Conservation (phyloP, 1,140 invertebrate genomes). For the Apolygus lucorum region DNA sequence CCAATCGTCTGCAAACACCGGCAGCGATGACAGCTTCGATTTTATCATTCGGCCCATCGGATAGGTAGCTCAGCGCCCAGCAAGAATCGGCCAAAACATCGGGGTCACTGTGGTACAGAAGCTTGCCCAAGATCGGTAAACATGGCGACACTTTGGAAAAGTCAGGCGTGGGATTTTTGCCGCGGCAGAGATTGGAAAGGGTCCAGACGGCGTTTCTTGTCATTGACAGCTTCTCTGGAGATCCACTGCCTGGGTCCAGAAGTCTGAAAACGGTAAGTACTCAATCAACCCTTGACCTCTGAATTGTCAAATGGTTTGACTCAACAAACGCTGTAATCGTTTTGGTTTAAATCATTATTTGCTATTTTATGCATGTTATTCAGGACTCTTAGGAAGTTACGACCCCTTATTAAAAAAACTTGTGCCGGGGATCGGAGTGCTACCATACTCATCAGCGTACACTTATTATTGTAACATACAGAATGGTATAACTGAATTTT, state of each 20-base stretch:
- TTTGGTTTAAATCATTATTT: no score
- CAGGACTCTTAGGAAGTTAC: no score
- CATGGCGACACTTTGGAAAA: conserved; percentile 72
- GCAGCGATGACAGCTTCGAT: conserved; percentile 96
- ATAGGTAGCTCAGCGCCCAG: conserved; percentile 90
- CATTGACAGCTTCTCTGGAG: conserved; percentile 73
- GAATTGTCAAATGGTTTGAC: no score
- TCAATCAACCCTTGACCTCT: no score
- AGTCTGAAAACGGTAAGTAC: neutral
- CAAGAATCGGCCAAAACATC: conserved; percentile 92
- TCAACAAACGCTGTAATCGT: no score
- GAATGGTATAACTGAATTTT: no score
- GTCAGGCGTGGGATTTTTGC: conserved; percentile 92
- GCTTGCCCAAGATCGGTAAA: conserved; percentile 74
- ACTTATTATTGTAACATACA: no score
- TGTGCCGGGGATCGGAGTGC: no score
- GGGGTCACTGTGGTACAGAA: conserved; percentile 80
- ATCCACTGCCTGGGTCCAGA: neutral
- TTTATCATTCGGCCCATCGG: conserved; percentile 95
- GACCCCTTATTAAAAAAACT: no score
- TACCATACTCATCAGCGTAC: no score
- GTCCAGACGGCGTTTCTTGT: conserved; percentile 97
- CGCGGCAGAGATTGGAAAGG: conserved; percentile 89
- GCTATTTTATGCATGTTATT: no score
- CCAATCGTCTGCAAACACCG: conserved; percentile 85